phyloP scores from a whole-genome alignment of 2,113 vertebrate species.

The Gnathonemus longibarbis region DNA sequence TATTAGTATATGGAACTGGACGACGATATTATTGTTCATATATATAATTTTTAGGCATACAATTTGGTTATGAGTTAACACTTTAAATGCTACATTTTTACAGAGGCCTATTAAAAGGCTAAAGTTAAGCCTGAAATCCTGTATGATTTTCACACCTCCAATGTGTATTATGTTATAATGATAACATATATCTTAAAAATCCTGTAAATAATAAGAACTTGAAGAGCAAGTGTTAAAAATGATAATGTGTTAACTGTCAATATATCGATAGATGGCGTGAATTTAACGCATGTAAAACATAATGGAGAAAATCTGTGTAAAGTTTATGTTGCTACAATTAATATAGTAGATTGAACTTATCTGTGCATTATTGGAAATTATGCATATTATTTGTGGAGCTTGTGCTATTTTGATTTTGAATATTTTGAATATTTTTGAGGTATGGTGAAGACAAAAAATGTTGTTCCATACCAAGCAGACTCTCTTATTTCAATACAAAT shows the following conservation, averaged over 20 bases:
- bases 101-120: neutral
- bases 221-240: constrained; percentile 24
- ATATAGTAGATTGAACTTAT: constrained; percentile 15
- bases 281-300: constrained; percentile 20
- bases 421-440: constrained; percentile 11
- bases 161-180: constrained; percentile 21
- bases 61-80: neutral
- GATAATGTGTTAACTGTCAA: constrained; percentile 24
- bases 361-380: constrained; percentile 24
- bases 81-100: neutral
- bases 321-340: constrained; percentile 22
- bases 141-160: neutral
- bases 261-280: constrained; percentile 22
- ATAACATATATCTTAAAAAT: constrained; percentile 11
- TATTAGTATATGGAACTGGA: neutral
- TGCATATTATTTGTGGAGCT: constrained; percentile 26
- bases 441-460: neutral
- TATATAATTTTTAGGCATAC: neutral
- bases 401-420: constrained; percentile 32
- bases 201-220: constrained; percentile 33
- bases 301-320: constrained; percentile 27
- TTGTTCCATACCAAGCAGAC: constrained; percentile 7
- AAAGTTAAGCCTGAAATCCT: neutral
- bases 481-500: neutral
- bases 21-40: neutral